These are phyloP conservation scores for Metalampra italica DNA, from an alignment of 2,888 invertebrate species.

Conservation along the genomic window DNA sequence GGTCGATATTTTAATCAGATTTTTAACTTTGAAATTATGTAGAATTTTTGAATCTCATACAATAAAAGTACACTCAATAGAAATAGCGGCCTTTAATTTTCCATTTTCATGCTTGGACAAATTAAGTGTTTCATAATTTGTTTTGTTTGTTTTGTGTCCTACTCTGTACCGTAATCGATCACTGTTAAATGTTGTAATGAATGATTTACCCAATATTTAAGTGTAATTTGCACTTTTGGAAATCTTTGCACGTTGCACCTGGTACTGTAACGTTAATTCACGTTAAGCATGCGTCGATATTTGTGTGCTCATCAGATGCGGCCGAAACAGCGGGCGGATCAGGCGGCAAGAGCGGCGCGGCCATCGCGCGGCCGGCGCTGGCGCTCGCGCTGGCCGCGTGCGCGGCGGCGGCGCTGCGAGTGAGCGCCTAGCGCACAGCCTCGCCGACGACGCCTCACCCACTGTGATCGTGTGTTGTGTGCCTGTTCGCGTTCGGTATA, in stretches of 20 bases:
- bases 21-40: background rate
- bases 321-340: conserved; percentile 31
- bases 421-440: conserved; percentile 24
- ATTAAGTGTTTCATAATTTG: background rate
- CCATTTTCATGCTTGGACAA: background rate
- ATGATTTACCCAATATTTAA: background rate
- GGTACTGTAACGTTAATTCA: background rate
- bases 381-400: conserved; percentile 15
- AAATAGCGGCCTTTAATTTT: background rate
- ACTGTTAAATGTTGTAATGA: background rate
- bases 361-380: conserved; percentile 15
- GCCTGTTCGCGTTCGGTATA: conserved; percentile 59
- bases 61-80: background rate
- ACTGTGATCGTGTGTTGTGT: conserved; percentile 63
- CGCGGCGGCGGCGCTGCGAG: conserved; percentile 7
- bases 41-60: background rate
- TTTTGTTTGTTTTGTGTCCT: background rate
- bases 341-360: conserved; percentile 31
- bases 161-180: background rate
- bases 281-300: background rate
- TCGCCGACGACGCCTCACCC: conserved; percentile 50
- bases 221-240: background rate
- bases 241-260: background rate
- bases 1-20: background rate
- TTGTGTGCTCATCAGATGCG: conserved; percentile 31